Base-by-base conservation (phyloP, 2,888 invertebrate species). In the Lissonota sp. region DNA sequence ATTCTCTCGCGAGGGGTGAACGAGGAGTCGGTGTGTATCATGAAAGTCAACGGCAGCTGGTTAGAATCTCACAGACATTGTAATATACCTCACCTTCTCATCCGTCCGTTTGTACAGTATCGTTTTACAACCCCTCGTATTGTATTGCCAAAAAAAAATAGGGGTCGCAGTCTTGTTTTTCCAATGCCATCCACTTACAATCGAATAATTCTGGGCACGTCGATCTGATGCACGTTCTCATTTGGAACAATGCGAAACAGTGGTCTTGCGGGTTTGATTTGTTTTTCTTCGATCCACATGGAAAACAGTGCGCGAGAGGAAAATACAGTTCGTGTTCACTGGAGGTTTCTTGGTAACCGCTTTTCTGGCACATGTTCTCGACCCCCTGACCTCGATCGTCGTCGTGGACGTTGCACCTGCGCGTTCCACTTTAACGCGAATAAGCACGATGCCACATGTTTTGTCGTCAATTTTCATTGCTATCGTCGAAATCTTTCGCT, bases 31-130 rank as follows among this genome's bases (percentile, higher is more conserved):
- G 10, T 37, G 62, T 14, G 51, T 53, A 70, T 46, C 72, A 55
- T 57, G 63, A 73, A 73, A 73, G 57, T 3, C 72, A 69, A 64
- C 40, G 26, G 7, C 80, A 77, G 77, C 77, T 81, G 80, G 26
- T 37, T 16, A 51, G 16, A 57, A 63, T 81, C 80, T 64, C 80
- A 81, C 80, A 64, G 73, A 77, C 55, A 77, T 26, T 26, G 26
- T 26, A 46, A 39, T 77, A 77, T 77, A 53, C 64, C 60, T 70
- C 60, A 69, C 69, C 12, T 58, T 73, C 40, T 69, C 67, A 55
- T 71, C 42, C 58, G 39, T 39, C 46, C 16, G 53, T 60, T 64
- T 69, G 37, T 53, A 8, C 44, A 12, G 62, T 73, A 67, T 77
- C 69, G 46, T 60, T 77, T 77, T 70, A 70, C 80, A 77, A 26